These are phyloP conservation scores for Vespertilio murinus DNA, from an alignment of 2,797 vertebrate species.

Conservation along the genomic window DNA sequence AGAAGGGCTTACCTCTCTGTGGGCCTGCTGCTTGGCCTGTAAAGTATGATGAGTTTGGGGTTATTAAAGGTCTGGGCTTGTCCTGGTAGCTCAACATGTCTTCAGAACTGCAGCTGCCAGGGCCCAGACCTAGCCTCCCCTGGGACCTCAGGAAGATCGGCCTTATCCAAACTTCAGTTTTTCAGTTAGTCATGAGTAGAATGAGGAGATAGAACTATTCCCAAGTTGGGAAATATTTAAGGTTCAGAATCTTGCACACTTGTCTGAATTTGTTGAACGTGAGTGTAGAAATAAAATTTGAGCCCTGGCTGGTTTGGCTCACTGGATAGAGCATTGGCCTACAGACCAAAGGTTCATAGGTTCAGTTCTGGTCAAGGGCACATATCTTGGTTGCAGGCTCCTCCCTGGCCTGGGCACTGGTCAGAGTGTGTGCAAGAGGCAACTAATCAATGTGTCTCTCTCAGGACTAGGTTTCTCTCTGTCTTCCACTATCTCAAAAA, in stretches of 20 bases:
- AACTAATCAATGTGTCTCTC: too few relatives aligned
- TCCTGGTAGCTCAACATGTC: neutral
- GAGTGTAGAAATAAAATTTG: neutral
- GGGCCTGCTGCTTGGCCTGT: neutral
- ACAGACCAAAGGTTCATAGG: too few relatives aligned
- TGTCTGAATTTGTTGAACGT: neutral
- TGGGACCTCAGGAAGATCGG: neutral
- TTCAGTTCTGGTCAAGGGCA: too few relatives aligned
- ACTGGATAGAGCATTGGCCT: too few relatives aligned
- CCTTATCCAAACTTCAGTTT: neutral
- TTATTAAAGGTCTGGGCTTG: neutral
- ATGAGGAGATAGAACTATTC: neutral
- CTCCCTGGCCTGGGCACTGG: too few relatives aligned
- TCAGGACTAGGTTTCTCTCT: too few relatives aligned
- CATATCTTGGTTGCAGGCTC: too few relatives aligned
- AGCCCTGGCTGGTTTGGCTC: too few relatives aligned
- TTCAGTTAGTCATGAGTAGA: neutral
- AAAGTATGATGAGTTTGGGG: neutral
- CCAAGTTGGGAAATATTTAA: neutral
- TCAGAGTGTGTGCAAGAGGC: too few relatives aligned
- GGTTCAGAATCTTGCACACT: neutral
- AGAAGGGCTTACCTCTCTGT: neutral
- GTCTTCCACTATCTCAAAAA: too few relatives aligned
- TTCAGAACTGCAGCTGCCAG: neutral
- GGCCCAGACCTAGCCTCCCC: rapidly evolving